Conservation (phyloP, 2,888 invertebrate genomes). For the Prionchulus punctatus region DNA sequence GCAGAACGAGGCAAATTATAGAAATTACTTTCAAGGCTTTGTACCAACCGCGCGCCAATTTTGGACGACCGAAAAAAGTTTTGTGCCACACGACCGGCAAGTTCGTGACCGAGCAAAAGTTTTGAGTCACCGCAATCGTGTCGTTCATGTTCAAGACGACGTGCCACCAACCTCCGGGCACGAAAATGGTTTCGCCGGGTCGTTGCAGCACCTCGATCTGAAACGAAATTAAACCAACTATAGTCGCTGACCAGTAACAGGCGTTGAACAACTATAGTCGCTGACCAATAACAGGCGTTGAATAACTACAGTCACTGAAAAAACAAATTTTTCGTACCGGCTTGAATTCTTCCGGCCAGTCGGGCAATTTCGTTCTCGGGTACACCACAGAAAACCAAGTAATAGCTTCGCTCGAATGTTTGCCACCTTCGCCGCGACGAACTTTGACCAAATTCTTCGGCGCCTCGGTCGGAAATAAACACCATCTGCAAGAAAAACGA, state of each 20-base stretch:
- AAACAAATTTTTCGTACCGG: constrained; percentile 45
- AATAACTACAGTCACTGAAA: neutral
- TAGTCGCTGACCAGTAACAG: neutral
- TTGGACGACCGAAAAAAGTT: constrained; percentile 66
- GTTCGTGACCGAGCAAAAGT: constrained; percentile 78
- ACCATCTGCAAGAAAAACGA: constrained; percentile 53
- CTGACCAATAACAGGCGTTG: neutral
- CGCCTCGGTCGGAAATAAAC: constrained; percentile 87
- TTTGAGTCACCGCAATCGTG: constrained; percentile 93
- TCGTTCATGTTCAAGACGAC: constrained; percentile 90
- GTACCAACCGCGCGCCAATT: constrained; percentile 82
- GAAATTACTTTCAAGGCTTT: constrained; percentile 37
- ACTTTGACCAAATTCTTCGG: constrained; percentile 90
- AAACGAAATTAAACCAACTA: constrained; percentile 13
- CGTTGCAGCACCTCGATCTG: constrained; percentile 79
- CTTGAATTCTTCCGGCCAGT: constrained; percentile 77
- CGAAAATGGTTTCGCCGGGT: constrained; percentile 93
- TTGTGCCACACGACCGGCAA: constrained; percentile 97
- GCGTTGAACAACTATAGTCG: neutral
- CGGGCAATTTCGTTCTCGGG: constrained; percentile 66
- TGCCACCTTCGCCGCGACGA: constrained; percentile 74
- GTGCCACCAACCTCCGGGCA: constrained; percentile 99
- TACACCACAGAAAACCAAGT: constrained; percentile 94
- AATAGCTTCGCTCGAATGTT: constrained; percentile 91
- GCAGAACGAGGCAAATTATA: no score